Evolutionary conservation across 2,888 invertebrate genomes (phyloP).

Genomic region (Tillus elongatus): DNA sequence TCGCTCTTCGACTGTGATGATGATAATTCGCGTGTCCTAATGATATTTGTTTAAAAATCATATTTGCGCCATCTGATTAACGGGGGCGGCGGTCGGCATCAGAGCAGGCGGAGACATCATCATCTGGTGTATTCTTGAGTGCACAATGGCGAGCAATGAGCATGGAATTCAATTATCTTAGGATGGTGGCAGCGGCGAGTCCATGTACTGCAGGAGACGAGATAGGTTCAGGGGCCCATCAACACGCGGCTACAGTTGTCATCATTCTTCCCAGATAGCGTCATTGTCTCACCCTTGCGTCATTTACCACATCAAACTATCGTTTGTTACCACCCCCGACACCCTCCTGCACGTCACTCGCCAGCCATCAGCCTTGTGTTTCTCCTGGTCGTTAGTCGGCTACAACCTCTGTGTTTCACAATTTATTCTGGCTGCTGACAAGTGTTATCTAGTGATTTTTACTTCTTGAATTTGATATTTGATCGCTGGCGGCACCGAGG

Average conservation of each 20-base stretch:
- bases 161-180: slow-evolving; percentile 32
- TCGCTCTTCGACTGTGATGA: too few relatives aligned
- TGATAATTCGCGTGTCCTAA: too few relatives aligned
- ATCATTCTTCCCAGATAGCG: slow-evolving; percentile 41
- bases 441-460: slow-evolving; percentile 12
- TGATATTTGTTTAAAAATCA: too few relatives aligned
- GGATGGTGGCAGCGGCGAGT: slow-evolving; percentile 24
- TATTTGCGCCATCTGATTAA: too few relatives aligned
- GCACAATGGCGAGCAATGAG: slow-evolving; percentile 31
- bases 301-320: slow-evolving; percentile 43
- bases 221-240: slow-evolving; percentile 22
- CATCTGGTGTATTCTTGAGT: slow-evolving; percentile 30
- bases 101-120: too few relatives aligned
- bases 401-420: slow-evolving; percentile 9
- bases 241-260: slow-evolving; percentile 30
- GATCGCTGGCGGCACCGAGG: too few relatives aligned
- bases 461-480: too few relatives aligned
- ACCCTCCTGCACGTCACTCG: slow-evolving; percentile 18
- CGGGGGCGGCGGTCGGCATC: too few relatives aligned
- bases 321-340: slow-evolving; percentile 36
- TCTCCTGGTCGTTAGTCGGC: slow-evolving; percentile 10
- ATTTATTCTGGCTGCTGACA: slow-evolving; percentile 9
- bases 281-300: slow-evolving; percentile 43
- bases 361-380: too few relatives aligned
- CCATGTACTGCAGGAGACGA: slow-evolving; percentile 17